A percentile compares a stretch with the other conserved stretches of the same genome.
These are phyloP conservation scores for Pseudorectes ferrugineus DNA, from an alignment of 2,113 vertebrate species.

Conservation along the genomic window DNA sequence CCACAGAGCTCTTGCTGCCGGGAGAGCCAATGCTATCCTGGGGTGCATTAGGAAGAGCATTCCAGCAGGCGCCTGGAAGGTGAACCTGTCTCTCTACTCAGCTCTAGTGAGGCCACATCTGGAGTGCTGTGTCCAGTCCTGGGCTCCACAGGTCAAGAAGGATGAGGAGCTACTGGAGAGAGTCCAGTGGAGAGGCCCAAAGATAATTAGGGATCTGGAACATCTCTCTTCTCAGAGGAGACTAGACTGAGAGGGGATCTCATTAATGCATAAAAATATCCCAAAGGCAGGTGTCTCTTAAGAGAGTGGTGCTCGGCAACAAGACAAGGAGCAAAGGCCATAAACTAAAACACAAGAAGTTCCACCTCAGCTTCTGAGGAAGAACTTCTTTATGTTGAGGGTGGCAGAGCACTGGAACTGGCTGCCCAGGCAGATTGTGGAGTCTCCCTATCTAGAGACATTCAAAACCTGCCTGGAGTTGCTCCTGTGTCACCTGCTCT, in stretches of 20 bases:
- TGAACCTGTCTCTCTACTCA: neutral
- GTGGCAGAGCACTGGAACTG: neutral
- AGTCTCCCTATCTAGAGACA: neutral
- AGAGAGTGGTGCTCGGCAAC: neutral
- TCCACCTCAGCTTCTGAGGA: neutral
- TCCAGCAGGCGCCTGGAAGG: neutral
- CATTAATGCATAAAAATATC: neutral
- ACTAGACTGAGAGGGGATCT: neutral
- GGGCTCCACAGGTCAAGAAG: neutral
- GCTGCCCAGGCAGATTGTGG: rapidly evolving
- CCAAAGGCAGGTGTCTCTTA: neutral
- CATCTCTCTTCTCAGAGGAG: neutral
- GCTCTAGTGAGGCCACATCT: neutral
- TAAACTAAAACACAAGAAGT: neutral
- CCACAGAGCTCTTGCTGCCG: neutral
- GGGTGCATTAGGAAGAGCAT: neutral
- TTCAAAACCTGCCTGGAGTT: neutral
- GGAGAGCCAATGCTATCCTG: neutral
- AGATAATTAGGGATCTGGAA: neutral
- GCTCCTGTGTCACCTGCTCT: neutral
- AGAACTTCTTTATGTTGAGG: neutral
- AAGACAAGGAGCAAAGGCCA: neutral
- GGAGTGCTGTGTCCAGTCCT: neutral
- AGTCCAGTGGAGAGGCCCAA: neutral
- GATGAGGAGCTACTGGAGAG: neutral